phyloP scores from a whole-genome alignment of 1,140 invertebrate genomes.

The Leptonema lineaticorne region DNA sequence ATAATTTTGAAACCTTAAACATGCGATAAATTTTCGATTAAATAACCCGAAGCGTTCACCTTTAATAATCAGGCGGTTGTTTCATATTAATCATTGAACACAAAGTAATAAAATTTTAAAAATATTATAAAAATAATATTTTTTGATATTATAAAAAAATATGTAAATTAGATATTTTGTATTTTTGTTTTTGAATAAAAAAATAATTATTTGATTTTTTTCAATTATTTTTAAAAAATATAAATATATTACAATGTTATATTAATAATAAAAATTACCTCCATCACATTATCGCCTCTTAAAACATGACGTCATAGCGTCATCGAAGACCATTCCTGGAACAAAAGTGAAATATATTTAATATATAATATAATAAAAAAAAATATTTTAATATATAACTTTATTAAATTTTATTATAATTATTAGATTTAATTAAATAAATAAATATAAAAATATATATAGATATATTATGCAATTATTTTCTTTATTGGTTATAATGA shows the following conservation, averaged over 20 bases:
- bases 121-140: too few species aligned
- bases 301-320: constrained; percentile 28
- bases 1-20: not conserved
- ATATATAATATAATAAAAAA: not conserved
- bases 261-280: constrained; percentile 10
- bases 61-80: constrained; percentile 2
- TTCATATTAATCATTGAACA: not conserved
- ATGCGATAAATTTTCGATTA: constrained; percentile 13
- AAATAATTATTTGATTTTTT: too few species aligned
- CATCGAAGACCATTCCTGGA: constrained; percentile 23
- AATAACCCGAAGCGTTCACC: not conserved
- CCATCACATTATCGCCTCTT: constrained; percentile 35
- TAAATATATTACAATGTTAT: not conserved
- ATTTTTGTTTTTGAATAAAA: too few species aligned
- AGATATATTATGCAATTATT: too few species aligned
- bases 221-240: too few species aligned
- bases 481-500: too few species aligned
- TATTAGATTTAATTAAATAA: too few species aligned
- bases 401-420: too few species aligned
- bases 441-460: too few species aligned
- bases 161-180: too few species aligned
- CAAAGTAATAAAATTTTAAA: too few species aligned
- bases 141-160: too few species aligned
- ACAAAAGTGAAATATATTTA: not conserved
- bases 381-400: not conserved